These are phyloP conservation scores for Pteronotus mesoamericanus DNA, from an alignment of 2,797 vertebrate genomes.

Conservation along the genomic window DNA sequence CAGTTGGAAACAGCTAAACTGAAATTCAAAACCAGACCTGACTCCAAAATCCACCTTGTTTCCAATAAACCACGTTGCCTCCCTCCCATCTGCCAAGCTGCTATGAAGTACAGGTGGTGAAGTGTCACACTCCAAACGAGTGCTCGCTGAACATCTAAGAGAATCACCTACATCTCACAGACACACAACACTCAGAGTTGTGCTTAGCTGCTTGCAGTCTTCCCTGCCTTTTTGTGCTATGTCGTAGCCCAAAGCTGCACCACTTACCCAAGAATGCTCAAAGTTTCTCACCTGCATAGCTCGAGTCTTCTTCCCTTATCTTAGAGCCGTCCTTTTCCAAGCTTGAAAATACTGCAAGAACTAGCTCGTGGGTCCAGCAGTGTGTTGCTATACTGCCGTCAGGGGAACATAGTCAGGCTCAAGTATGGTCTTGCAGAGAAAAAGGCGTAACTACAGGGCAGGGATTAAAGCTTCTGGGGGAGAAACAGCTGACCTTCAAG, in stretches of 20 bases:
- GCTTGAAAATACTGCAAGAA: background rate
- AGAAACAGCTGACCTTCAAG: background rate
- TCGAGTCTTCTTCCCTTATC: background rate
- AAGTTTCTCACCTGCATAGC: background rate
- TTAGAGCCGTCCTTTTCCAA: background rate
- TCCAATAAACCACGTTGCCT: background rate
- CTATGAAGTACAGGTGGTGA: background rate
- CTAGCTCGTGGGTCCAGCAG: background rate
- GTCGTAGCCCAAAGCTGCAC: background rate
- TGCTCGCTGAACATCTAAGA: background rate
- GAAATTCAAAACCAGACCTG: background rate
- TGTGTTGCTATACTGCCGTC: background rate
- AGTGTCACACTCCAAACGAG: background rate
- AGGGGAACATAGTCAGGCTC: background rate
- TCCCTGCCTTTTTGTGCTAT: background rate
- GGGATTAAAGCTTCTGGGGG: background rate
- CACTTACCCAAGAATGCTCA: background rate
- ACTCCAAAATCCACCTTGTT: background rate
- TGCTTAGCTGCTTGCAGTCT: background rate
- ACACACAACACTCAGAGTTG: accelerated
- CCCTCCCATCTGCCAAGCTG: background rate
- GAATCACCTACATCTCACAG: background rate
- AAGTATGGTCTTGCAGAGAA: background rate
- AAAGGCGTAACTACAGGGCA: background rate
- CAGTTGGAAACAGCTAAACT: background rate